Evolutionary conservation across 2,888 invertebrate genomes (phyloP), one percentile per base, ranked within the genome.

Genomic region (Mechanitis mazaeus): DNA sequence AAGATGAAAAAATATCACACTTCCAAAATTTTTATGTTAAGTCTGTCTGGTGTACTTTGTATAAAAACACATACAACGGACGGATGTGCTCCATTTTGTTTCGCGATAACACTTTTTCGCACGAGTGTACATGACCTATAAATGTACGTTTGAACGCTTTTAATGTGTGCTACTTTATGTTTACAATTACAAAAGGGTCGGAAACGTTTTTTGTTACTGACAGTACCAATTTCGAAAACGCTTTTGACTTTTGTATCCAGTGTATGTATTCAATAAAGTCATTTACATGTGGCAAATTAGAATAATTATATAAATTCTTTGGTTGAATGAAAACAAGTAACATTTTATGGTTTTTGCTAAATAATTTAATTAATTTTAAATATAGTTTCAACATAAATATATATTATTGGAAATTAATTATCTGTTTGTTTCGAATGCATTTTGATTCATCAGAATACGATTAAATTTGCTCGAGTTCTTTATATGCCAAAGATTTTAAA

Each of bases 101-200:
- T 61, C 38, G 60, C 64, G 72, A 72, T 71, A 72, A 72, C 72
- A 69, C 69, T 72, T 73, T 68, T 68, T 66, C 64, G 68, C 66
- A 61, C 67, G 69, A 68, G 57, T 64, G 70, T 72, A 69, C 69
- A 47, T 61, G 65, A 60, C 61, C 53, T 63, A 64, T 50, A 50
- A 50, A 50, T 50, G 50, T 50, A 50, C 50, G 50, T 50, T 50
- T 50, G 50, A 50, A 50, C 50, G 50, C 50, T 50, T 63, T 67
- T 71, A 69, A 69, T 69, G 70, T 59, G 61, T 61, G 60, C 61
- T 59, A 60, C 63, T 66, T 63, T 63, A 67, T 67, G 62, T 64
- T 58, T 59, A 50, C 50, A 50, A 50, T 50, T 50, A 50, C 50
- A 50, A 50, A 31, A 50, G 50, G 50, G 50, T 50, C 50, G 50